Base-by-base conservation (phyloP, 2,113 vertebrate genomes). In the Etia nguti region DNA sequence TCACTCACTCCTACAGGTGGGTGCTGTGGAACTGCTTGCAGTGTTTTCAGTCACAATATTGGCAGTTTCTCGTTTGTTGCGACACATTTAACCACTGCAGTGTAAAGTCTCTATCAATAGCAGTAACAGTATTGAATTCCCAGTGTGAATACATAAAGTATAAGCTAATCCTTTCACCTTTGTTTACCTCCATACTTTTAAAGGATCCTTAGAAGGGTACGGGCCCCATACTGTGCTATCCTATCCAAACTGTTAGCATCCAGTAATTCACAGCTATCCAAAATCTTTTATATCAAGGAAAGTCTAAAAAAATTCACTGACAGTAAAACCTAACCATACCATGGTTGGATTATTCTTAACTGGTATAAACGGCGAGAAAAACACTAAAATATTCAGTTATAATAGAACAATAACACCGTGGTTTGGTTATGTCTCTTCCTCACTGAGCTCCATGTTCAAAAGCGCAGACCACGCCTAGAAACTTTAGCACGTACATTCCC, bases 391-490 rank as follows among this genome's bases (percentile, higher is more conserved):
- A 13, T 52, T 77, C 50, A 31, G 46, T 38, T 10, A 79, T 11
- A 34, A 3, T 36, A 20, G 3, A 15, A 57, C 68, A 34, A 43
- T 36, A 84, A n/a, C 15, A 12, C 26, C n/a, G 11, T 38, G 15
- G 11, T 11, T 57, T 1, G n/a, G 11, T 60, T 20, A 12, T 10
- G 16, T 73, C 22, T 83, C 20, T 8, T 86, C 55, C 31, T 87
- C 41, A 11, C 16, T 52, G 10, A 26, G 65, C n/a, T 52, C 62
- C 41, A 0, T 79, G 57, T 24, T 15, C 20, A 18, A 31, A 34
- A 2, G 26, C 9, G 10, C 79, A 86, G 87, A 85, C 95, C 91
- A 94, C 94, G 82, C 95, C 93, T 91, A 91, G 92, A 93, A 81
- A 59, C 68, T 43, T 59, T 1, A 12, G 6, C 34, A 20, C 29